Evolutionary conservation across 2,113 vertebrate genomes (phyloP), one percentile per base, ranked within the genome.

Genomic region (Lepus americanus): DNA sequence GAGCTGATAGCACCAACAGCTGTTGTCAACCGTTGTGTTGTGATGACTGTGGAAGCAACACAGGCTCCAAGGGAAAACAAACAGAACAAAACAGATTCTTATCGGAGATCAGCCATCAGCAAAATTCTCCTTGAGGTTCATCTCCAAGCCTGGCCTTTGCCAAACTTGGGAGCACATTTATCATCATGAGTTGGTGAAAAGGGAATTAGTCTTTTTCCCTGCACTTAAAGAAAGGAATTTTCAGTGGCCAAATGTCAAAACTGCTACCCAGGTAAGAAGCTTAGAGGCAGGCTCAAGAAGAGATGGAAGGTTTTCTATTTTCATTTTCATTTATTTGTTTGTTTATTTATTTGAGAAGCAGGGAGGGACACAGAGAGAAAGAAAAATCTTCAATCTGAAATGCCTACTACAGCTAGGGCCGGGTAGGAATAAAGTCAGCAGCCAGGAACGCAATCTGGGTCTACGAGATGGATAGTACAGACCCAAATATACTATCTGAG

Each of bases 211-310:
- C 67, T 44, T 31, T 93, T 81, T 14, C 9, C 87, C 81, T 79
- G 33, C 6, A 44, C 14, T 93, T 51, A 85, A 44, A 92, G 55
- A 88, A 94, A 92, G 67, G 90, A 92, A 90, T 39, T 55, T 83
- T 17, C 29, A 88, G 85, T 33, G n/a, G n/a, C 55, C 36, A 84
- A 86, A 94, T 8, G n/a, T 6, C 63, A 9, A 95, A 97, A 90
- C 53, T 67, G 79, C 74, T 92, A 36, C 67, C 12, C 29, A 7
- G 2, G 33, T 29, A 55, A 74, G 70, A 78, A 78, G 63, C 69
- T 49, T 78, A 36, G n/a, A 27, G 55, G 36, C 17, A 92, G 61
- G 76, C 39, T 81, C 19, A 61, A 66, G 74, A 79, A 69, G 81
- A 96, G 87, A 90, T 36, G 55, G 79, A 82, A 78, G 39, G 39